A percentile compares a stretch with the other conserved stretches of the same genome.
phyloP scores from a whole-genome alignment of 1,140 invertebrate species.

The Micrasema longulum region DNA sequence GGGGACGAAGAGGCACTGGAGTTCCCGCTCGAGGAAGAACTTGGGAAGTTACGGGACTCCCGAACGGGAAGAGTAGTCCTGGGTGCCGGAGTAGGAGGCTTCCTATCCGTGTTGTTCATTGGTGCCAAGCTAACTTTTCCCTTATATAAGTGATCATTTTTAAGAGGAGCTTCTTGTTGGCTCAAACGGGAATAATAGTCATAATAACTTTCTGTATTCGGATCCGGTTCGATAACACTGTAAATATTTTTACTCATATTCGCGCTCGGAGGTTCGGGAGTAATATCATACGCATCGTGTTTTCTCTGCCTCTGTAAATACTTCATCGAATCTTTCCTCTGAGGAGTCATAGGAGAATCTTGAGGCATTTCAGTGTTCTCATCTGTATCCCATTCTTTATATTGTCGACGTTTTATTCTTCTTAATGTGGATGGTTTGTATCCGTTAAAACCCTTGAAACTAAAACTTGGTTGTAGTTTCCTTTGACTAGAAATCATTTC shows the following conservation, averaged over 20 bases:
- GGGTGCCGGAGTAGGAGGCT: conserved; percentile 47
- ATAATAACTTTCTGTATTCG: conserved; percentile 66
- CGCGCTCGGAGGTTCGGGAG: conserved; percentile 59
- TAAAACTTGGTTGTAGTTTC: conserved; percentile 67
- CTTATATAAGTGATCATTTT: conserved; percentile 10
- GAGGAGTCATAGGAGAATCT: conserved; percentile 60
- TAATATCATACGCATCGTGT: conserved; percentile 61
- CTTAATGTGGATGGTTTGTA: conserved; percentile 70
- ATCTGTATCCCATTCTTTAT: conserved; percentile 69
- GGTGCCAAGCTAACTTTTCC: conserved; percentile 26
- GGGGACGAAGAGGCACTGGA: conserved; percentile 29
- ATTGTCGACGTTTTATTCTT: conserved; percentile 66
- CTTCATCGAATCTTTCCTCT: conserved; percentile 66
- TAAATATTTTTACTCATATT: neutral
- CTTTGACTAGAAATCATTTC: conserved; percentile 62
- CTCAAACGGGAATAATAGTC: conserved; percentile 68
- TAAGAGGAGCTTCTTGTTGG: conserved; percentile 62
- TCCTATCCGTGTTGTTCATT: neutral
- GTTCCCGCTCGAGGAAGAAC: conserved; percentile 22
- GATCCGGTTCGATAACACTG: conserved; percentile 58
- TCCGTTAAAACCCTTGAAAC: conserved; percentile 71
- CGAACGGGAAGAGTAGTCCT: conserved; percentile 26
- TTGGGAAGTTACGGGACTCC: conserved; percentile 13
- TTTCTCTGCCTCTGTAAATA: conserved; percentile 66
- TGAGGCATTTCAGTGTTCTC: conserved; percentile 59